Base-by-base conservation (phyloP, 35 echinoderm and acorn worm species). In the Ophioderma brevispina region DNA sequence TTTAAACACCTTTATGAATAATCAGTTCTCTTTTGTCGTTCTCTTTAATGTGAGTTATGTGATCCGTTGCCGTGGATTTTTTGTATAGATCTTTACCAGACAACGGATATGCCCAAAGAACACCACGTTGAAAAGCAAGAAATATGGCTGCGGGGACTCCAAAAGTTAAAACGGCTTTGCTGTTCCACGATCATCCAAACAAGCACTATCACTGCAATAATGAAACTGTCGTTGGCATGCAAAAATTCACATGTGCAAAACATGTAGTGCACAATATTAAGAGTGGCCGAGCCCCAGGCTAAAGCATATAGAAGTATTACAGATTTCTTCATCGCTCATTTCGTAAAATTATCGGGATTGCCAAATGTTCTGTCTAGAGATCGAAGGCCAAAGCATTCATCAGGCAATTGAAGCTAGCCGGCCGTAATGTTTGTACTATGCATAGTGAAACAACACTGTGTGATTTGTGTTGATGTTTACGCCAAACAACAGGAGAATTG, bases 371-470 rank as follows among this genome's bases (percentile, higher is more conserved):
- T 52, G 33, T 36, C 63, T 21, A 85, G n/a, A n/a, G 33, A 37
- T 85, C 83, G 32, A 33, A 85, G 1, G 83, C 43, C 17, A 85
- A 64, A 35, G 55, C 55, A 32, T 52, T 63, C 83, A 85, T 85
- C 83, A 85, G 10, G 83, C 83, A 85, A 85, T 64, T 21, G 83
- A 32, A 4, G 83, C 43, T 31, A 85, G 52, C 83, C 83, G n/a
- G n/a, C n/a, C n/a, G n/a, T n/a, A n/a, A n/a, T n/a, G n/a, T n/a
- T n/a, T n/a, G n/a, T n/a, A n/a, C n/a, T n/a, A 85, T 33, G 52
- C 13, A 23, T 85, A 85, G 36, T 85, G 83, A 4, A 35, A 21
- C 15, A 85, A 35, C 19, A 63, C 35, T 11, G 83, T 31, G 32
- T 17, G 31, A 30, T 21, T 75, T 23, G 8, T 13, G 17, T 31